A percentile compares a stretch with the other conserved stretches of the same genome.
phyloP scores from a whole-genome alignment of 2,888 invertebrate genomes.

The Dilophus febrilis region DNA sequence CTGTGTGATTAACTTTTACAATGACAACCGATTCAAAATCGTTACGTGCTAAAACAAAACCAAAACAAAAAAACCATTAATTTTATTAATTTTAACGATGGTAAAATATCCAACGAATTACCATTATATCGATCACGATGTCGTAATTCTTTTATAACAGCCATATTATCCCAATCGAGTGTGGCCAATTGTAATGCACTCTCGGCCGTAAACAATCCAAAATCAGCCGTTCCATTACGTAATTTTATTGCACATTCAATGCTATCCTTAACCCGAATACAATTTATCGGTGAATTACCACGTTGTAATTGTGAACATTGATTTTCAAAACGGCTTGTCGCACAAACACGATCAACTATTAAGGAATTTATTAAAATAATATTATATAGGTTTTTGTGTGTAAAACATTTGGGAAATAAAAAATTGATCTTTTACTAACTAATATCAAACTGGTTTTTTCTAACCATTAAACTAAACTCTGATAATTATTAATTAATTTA shows the following conservation, averaged over 20 bases:
- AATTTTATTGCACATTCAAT: slow-evolving; percentile 43
- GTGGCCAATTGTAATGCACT: slow-evolving; percentile 37
- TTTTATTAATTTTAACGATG: not conserved
- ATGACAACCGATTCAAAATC: slow-evolving; percentile 44
- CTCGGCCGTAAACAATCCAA: slow-evolving; percentile 43
- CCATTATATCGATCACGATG: slow-evolving; percentile 27
- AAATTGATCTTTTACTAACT: no score
- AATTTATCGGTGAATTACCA: slow-evolving; percentile 11
- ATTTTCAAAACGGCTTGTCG: slow-evolving; percentile 7
- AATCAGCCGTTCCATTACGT: slow-evolving; percentile 34
- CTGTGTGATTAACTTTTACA: slow-evolving; percentile 31
- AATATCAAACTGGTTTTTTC: no score
- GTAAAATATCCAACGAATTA: not conserved
- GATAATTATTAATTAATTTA: no score
- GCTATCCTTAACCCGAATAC: slow-evolving; percentile 24
- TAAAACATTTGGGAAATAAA: no score
- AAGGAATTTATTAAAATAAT: no score
- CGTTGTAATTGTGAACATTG: slow-evolving; percentile 12
- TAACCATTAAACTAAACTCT: no score
- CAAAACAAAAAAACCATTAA: no score
- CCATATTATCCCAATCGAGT: slow-evolving; percentile 27
- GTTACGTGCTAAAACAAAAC: slow-evolving; percentile 33
- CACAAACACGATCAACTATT: slow-evolving; percentile 9
- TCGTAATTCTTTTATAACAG: slow-evolving; percentile 33
- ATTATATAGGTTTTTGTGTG: no score